Evolutionary conservation across 2,113 vertebrate species (phyloP), one percentile per base, ranked within the genome.

Genomic region (Gopherus evgoodei): DNA sequence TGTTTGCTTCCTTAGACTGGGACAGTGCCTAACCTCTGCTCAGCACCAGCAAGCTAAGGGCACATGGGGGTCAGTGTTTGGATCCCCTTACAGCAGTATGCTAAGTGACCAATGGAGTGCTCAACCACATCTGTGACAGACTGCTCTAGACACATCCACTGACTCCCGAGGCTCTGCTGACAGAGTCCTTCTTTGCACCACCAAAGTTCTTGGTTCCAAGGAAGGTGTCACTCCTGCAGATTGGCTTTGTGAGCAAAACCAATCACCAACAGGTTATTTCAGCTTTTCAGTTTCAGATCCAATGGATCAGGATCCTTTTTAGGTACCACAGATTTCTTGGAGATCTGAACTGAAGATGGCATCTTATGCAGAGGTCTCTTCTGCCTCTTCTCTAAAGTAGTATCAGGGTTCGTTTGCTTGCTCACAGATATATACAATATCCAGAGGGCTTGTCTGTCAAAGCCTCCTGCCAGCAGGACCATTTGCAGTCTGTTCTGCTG

Each of bases 241-340:
- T 2, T 31, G 8, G 3, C 87, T 91, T 75, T 42, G 69, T 10
- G 5, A 19, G 22, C n/a, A 72, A 9, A 75, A 19, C 9, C 69
- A 38, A 75, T 75, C 35, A 62, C 59, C 29, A 19, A 75, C 21
- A 42, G 22, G n/a, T 21, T 24, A 42, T 6, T 38, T 38, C 38
- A 53, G 50, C 38, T 78, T 59, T 38, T 52, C 44, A 42, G 44
- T 25, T 75, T 53, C 49, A 29, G 53, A 83, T 90, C 90, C 76
- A 31, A 69, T 0, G 0, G 31, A 27, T 16, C 3, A 31, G 56
- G 50, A 81, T 57, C 4, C 8, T 65, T 35, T 12, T 59, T 31
- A 56, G 57, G 21, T 50, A 25, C 21, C 85, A 87, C 3, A 62
- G 44, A 52, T 38, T 54, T 78, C 44, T 0, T 85, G 56, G 10